phyloP scores from a whole-genome alignment of 1,140 invertebrate species.

The Neodiprion fabricii region DNA sequence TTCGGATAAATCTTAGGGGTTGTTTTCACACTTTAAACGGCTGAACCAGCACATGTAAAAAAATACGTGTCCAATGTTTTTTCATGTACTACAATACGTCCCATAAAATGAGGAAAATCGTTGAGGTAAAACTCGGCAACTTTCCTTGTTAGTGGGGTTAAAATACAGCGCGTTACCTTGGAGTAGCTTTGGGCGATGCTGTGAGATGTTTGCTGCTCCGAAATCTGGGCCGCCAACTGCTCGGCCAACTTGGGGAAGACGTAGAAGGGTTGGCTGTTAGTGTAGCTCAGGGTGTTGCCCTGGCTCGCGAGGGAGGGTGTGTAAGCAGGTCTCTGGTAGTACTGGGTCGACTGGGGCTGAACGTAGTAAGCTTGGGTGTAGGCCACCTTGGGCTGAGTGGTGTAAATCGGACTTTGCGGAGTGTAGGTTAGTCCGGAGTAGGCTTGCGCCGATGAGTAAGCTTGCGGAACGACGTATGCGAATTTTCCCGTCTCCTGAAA shows the following conservation, averaged over 20 bases:
- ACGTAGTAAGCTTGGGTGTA: slow-evolving; percentile 43
- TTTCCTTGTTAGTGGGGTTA: background rate
- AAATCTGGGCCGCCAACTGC: slow-evolving; percentile 43
- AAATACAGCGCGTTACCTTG: slow-evolving; percentile 32
- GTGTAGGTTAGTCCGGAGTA: background rate
- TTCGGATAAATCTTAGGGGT: too few species aligned
- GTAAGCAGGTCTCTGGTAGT: background rate
- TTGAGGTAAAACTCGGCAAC: background rate
- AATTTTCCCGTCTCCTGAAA: background rate
- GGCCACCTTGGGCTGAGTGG: slow-evolving; percentile 41
- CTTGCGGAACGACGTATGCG: background rate
- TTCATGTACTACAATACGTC: background rate
- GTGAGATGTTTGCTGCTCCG: slow-evolving; percentile 40
- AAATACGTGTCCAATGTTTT: slow-evolving; percentile 10
- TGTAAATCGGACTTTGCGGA: slow-evolving; percentile 12
- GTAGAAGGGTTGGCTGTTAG: slow-evolving; percentile 38
- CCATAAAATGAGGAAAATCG: slow-evolving; percentile 14
- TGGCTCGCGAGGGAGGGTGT: background rate
- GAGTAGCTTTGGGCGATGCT: slow-evolving; percentile 37
- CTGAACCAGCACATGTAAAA: background rate
- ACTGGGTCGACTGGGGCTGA: slow-evolving; percentile 25
- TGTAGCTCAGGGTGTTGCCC: background rate
- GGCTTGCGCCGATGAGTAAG: background rate
- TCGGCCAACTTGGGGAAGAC: slow-evolving; percentile 33
- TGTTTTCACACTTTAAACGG: too few species aligned